Evolutionary conservation across 2,888 invertebrate species (phyloP), one percentile per base, ranked within the genome.

Genomic region (Perizoma flavofasciatum): DNA sequence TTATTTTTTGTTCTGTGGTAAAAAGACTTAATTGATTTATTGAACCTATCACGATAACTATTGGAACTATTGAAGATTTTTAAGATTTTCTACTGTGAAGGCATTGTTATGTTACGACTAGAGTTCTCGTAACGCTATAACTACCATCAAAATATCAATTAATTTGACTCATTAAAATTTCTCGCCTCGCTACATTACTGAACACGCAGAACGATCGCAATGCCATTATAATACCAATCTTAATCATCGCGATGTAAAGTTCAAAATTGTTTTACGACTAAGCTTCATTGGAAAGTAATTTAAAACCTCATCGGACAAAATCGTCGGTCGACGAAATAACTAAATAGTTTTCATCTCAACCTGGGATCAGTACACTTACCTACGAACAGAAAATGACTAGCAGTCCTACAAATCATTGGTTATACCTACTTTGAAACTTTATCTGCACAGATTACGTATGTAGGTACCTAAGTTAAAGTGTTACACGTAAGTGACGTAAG

Each of bases 281-380:
- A 35, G n/a, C 22, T 11, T 11, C 9, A 37, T 53, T 61, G 48
- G 52, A 61, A 63, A 63, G 60, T 51, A 70, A 83, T 82, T 80
- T 79, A 82, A 73, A 83, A 77, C 82, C 80, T 89, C 88, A 89
- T 88, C 83, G 78, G 72, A 83, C 73, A 82, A 86, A 89, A 89
- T 88, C 88, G 87, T 82, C 77, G 82, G 70, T 71, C 62, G 68
- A 75, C 71, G 70, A 70, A 61, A 71, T 67, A 61, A 61, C 59
- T 64, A 72, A 76, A 75, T 72, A 73, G 64, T 54, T 65, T 61
- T 59, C 61, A 66, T 57, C 54, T 68, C 58, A 55, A 53, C 52
- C 59, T 56, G 9, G 40, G 35, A 39, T 61, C 49, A 7, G 50
- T 48, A 11, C 5, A 44, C 22, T 5, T n/a, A 4, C 44, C 22